Evolutionary conservation across 2,888 invertebrate genomes (phyloP).

Genomic region (Rhyacophila evoluta): DNA sequence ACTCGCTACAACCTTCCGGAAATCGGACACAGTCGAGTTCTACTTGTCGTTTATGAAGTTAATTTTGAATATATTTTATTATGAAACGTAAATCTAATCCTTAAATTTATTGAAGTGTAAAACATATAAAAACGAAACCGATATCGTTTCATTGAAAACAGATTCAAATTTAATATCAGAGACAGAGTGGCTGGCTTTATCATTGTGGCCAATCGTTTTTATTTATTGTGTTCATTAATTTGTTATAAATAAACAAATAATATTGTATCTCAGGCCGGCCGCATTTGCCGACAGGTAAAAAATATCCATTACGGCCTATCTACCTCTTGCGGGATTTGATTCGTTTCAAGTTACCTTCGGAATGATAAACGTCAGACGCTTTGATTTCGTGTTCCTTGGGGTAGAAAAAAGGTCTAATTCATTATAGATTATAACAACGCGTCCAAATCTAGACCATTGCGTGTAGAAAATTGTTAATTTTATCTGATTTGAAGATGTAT

Average conservation of each 20-base stretch:
- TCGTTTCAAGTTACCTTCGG: constrained; percentile 25
- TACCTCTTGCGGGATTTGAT: background rate
- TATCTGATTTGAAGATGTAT: too few relatives aligned
- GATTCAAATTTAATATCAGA: background rate
- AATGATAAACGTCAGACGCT: constrained; percentile 23
- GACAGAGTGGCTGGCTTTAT: constrained; percentile 27
- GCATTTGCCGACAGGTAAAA: constrained; percentile 23
- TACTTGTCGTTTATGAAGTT: too few relatives aligned
- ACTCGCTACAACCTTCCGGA: too few relatives aligned
- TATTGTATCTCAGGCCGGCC: constrained; percentile 8
- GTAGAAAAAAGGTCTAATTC: constrained; percentile 31
- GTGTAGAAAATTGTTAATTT: background rate
- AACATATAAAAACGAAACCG: background rate
- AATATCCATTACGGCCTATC: background rate
- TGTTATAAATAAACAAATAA: constrained; percentile 31
- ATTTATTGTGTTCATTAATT: constrained; percentile 35
- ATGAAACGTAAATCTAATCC: too few relatives aligned
- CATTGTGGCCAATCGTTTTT: constrained; percentile 1
- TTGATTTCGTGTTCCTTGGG: constrained; percentile 26
- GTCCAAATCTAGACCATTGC: background rate
- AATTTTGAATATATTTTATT: too few relatives aligned
- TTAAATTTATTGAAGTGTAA: background rate
- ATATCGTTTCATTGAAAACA: background rate
- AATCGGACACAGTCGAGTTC: too few relatives aligned
- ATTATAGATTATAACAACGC: constrained; percentile 12